These are phyloP conservation scores for Drusus annulatus DNA, from an alignment of 1,140 invertebrate species.

Conservation along the genomic window DNA sequence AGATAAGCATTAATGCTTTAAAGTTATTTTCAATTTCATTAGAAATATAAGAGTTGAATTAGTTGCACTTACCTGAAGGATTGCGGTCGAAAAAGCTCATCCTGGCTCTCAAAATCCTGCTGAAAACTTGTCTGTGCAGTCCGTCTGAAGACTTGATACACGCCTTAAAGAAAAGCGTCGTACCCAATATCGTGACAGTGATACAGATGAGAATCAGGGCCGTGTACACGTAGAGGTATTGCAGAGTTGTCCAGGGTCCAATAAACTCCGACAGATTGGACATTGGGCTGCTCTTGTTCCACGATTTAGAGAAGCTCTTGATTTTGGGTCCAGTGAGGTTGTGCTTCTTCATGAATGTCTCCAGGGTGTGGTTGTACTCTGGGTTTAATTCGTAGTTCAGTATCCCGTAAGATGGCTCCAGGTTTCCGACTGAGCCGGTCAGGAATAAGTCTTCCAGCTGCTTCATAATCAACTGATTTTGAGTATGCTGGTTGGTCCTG, in stretches of 20 bases:
- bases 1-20: too few relatives aligned
- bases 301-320: constrained; percentile 13
- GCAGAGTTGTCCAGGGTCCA: constrained; percentile 49
- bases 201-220: constrained; percentile 60
- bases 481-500: constrained; percentile 54
- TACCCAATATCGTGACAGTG: constrained; percentile 68
- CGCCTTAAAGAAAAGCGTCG: constrained; percentile 77
- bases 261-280: constrained; percentile 9
- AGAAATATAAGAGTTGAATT: too few relatives aligned
- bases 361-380: neutral
- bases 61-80: constrained; percentile 70
- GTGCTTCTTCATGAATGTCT: constrained; percentile 1
- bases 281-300: neutral
- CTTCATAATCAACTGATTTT: constrained; percentile 8
- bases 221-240: constrained; percentile 62
- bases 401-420: constrained; percentile 45
- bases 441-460: constrained; percentile 48
- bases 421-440: constrained; percentile 45
- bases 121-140: constrained; percentile 85
- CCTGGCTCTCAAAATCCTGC: constrained; percentile 75
- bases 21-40: too few relatives aligned
- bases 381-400: constrained; percentile 37
- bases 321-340: constrained; percentile 23
- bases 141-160: constrained; percentile 80
- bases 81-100: constrained; percentile 87